Conservation (phyloP, 1,140 invertebrate genomes). For the Polyergus mexicanus region DNA sequence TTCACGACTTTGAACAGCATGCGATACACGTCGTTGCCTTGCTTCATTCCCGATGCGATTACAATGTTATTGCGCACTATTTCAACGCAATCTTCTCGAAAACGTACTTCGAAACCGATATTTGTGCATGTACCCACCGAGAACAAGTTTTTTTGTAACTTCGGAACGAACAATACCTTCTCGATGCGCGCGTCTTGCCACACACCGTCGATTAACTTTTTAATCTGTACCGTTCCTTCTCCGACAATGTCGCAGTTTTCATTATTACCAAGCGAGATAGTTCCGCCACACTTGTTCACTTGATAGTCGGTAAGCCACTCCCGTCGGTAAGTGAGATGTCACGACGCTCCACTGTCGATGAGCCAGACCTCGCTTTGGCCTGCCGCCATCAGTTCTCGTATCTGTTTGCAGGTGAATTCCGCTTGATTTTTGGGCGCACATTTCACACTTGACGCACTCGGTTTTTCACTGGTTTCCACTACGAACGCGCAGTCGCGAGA, state of each 20-base stretch:
- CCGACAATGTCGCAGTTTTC: too few species aligned
- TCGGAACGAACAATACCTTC: not conserved
- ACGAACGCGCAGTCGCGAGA: not conserved
- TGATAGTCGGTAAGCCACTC: not conserved
- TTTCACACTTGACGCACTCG: too few species aligned
- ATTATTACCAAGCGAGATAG: too few species aligned
- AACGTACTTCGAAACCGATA: not conserved
- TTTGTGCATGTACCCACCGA: not conserved
- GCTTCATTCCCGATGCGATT: too few species aligned
- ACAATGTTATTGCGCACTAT: not conserved
- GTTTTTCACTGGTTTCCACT: not conserved
- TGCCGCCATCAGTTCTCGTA: not conserved
- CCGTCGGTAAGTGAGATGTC: not conserved
- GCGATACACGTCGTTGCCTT: too few species aligned
- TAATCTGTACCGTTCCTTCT: not conserved
- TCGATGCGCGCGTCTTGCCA: not conserved
- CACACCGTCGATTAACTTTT: not conserved
- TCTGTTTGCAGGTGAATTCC: too few species aligned
- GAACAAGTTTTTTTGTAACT: not conserved
- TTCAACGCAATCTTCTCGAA: not conserved
- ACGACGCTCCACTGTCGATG: not conserved
- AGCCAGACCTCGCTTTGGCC: not conserved
- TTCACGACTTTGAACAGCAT: too few species aligned
- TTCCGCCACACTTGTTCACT: too few species aligned
- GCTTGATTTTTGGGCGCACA: too few species aligned